Conservation (phyloP, 2,113 vertebrate species). For the Rafetus swinhoei region DNA sequence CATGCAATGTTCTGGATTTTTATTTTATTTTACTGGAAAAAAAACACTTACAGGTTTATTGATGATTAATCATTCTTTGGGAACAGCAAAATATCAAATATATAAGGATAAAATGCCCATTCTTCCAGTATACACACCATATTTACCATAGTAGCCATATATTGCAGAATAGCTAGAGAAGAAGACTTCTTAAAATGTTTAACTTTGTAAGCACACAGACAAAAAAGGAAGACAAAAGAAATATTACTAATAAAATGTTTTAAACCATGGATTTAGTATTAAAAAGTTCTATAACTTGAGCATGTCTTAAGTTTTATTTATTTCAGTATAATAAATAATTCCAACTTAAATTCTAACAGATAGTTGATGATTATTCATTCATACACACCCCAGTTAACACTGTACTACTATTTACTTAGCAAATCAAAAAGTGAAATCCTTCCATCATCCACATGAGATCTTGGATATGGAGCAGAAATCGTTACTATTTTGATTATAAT, state of each 20-base stretch:
- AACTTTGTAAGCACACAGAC: background rate
- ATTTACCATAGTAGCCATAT: background rate
- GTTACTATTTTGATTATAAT: background rate
- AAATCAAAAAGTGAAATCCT: background rate
- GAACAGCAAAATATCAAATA: background rate
- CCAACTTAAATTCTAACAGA: background rate
- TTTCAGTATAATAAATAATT: background rate
- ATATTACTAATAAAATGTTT: background rate
- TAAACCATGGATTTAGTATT: background rate
- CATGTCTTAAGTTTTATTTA: background rate
- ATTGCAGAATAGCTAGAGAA: background rate
- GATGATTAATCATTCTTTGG: background rate
- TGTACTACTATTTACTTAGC: background rate
- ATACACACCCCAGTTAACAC: background rate
- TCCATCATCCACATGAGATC: background rate
- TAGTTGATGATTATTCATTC: background rate
- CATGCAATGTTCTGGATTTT: fast-evolving
- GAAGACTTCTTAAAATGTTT: background rate
- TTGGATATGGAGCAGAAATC: background rate
- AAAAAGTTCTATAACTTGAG: background rate
- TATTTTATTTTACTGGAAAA: fast-evolving
- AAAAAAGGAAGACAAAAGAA: background rate
- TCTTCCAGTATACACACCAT: background rate
- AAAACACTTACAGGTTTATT: background rate
- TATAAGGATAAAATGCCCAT: background rate